These are phyloP conservation scores for Macrotrachela quadricornifera DNA, from an alignment of 1,140 invertebrate species.

Conservation along the genomic window DNA sequence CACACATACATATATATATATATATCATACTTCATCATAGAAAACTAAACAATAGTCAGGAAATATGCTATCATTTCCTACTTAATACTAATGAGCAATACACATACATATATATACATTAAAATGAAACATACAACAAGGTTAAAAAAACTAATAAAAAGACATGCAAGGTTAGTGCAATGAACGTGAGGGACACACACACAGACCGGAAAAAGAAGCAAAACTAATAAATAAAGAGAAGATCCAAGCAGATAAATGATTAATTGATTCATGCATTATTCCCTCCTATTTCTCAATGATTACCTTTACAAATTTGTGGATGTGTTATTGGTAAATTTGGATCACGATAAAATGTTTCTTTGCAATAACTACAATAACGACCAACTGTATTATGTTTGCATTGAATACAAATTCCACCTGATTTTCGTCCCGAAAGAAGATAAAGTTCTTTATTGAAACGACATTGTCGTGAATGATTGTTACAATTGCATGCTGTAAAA, in stretches of 20 bases:
- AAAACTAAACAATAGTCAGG: no score
- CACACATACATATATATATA: no score
- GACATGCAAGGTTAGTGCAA: no score
- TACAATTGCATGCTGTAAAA: constrained; percentile 3
- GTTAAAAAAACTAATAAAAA: no score
- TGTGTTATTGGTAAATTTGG: constrained; percentile 72
- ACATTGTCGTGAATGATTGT: constrained; percentile 5
- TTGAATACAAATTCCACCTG: constrained; percentile 79
- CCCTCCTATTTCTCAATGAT: not conserved
- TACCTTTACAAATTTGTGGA: constrained; percentile 89
- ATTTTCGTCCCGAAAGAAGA: constrained; percentile 18
- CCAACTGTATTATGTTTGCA: constrained; percentile 91
- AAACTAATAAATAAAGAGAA: no score
- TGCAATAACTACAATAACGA: constrained; percentile 87
- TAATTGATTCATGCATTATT: not conserved
- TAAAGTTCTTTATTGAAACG: constrained; percentile 9
- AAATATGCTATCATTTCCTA: no score
- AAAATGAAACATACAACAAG: no score
- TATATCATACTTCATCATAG: no score
- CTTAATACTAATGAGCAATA: not conserved
- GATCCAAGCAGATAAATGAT: no score
- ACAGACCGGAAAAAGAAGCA: no score
- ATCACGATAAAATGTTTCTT: constrained; percentile 84
- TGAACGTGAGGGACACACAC: no score
- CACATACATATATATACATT: not conserved